These are phyloP conservation scores for Microplitis demolitor DNA, from an alignment of 1,140 invertebrate species.

Conservation along the genomic window DNA sequence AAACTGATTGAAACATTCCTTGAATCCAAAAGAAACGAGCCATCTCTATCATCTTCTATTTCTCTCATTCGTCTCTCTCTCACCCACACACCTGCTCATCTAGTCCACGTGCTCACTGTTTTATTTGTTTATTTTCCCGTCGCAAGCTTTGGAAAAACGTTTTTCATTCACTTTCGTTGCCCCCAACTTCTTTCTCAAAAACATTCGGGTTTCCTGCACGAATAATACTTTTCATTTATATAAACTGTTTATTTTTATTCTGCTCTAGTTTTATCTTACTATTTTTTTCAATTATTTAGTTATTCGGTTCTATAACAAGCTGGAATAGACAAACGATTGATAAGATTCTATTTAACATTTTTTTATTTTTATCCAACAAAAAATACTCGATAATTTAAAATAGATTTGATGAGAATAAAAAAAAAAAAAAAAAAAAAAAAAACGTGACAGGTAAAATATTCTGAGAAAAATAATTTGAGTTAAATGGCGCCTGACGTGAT, in stretches of 20 bases:
- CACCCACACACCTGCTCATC: slow-evolving; percentile 15
- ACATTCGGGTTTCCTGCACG: neutral
- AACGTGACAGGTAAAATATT: neutral
- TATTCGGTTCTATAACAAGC: no score
- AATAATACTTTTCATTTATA: slow-evolving; percentile 14
- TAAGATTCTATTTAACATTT: no score
- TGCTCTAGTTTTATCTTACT: no score
- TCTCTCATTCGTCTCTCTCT: slow-evolving; percentile 28
- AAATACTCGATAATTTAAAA: no score
- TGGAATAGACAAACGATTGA: no score
- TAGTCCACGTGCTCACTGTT: slow-evolving; percentile 6
- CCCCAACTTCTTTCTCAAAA: neutral
- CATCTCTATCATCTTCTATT: slow-evolving; percentile 35
- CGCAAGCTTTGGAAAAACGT: neutral
- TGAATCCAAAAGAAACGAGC: slow-evolving; percentile 64
- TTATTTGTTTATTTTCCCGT: slow-evolving; percentile 15
- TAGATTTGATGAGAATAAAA: no score
- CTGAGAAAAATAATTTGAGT: neutral
- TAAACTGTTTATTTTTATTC: neutral
- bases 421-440: no score
- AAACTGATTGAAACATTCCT: slow-evolving; percentile 65
- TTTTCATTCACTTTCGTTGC: slow-evolving; percentile 12
- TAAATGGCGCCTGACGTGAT: neutral
- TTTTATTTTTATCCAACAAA: no score
- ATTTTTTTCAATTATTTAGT: no score